A percentile compares a stretch with the other conserved stretches of the same genome.
Conservation (phyloP, 2,888 invertebrate species). For the Cephalotes varians region DNA sequence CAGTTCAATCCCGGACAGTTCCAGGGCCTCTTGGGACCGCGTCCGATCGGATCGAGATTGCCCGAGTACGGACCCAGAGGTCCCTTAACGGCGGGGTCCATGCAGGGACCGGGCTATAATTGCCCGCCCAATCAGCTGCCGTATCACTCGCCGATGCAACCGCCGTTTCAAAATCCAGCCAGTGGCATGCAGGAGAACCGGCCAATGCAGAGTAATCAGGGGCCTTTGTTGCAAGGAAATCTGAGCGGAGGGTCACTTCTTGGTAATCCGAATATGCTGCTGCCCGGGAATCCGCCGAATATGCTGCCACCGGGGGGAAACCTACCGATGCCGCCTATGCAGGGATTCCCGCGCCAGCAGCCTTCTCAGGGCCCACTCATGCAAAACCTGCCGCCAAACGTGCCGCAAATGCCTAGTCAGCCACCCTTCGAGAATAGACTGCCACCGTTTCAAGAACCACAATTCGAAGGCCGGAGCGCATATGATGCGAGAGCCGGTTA, state of each 20-base stretch:
- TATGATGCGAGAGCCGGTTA: slow-evolving; percentile 70
- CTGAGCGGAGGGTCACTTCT: slow-evolving; percentile 69
- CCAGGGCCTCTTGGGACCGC: slow-evolving; percentile 75
- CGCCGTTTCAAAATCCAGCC: slow-evolving; percentile 68
- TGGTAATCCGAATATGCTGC: slow-evolving; percentile 69
- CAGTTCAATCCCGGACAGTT: slow-evolving; percentile 78
- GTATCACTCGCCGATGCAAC: slow-evolving; percentile 73
- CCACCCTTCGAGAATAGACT: slow-evolving; percentile 77
- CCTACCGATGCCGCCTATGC: slow-evolving; percentile 66
- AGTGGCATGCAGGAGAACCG: slow-evolving; percentile 71
- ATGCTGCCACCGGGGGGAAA: slow-evolving; percentile 62
- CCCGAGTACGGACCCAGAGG: slow-evolving; percentile 77
- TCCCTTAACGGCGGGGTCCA: slow-evolving; percentile 27
- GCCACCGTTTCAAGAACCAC: slow-evolving; percentile 75
- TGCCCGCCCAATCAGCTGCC: slow-evolving; percentile 76
- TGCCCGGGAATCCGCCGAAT: slow-evolving; percentile 70
- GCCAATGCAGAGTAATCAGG: slow-evolving; percentile 67
- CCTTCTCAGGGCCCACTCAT: slow-evolving; percentile 70
- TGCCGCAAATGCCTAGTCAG: slow-evolving; percentile 70
- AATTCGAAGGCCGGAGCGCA: slow-evolving; percentile 72
- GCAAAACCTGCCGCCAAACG: slow-evolving; percentile 67
- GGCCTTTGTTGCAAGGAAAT: slow-evolving; percentile 72
- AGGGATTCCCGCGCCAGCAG: slow-evolving; percentile 72
- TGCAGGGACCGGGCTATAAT: slow-evolving; percentile 73
- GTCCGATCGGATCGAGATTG: slow-evolving; percentile 62